Percentiles rank a stretch among this genome's conserved stretches.
These are phyloP conservation scores for Drosophila nebulosa DNA, from an alignment of 1,140 invertebrate species.

Conservation along the genomic window DNA sequence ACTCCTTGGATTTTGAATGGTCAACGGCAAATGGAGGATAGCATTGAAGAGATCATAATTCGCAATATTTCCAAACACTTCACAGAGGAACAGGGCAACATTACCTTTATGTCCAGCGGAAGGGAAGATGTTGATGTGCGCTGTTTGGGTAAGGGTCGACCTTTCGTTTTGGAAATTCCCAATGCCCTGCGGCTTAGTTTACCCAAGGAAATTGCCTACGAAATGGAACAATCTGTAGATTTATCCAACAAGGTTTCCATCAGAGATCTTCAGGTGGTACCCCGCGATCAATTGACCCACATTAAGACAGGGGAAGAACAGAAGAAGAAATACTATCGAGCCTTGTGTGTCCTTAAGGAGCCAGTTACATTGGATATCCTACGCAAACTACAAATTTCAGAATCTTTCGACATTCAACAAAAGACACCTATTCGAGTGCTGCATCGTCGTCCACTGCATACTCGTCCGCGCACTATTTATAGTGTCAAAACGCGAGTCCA, in stretches of 20 bases:
- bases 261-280: constrained; percentile 85
- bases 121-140: constrained; percentile 96
- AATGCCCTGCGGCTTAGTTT: constrained; percentile 85
- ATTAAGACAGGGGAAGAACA: constrained; percentile 93
- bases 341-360: constrained; percentile 85
- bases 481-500: constrained; percentile 82
- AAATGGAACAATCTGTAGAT: constrained; percentile 85
- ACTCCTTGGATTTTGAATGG: constrained; percentile 96
- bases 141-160: constrained; percentile 91
- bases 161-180: constrained; percentile 91
- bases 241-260: constrained; percentile 84
- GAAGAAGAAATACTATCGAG: constrained; percentile 92
- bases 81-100: constrained; percentile 50
- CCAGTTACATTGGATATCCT: constrained; percentile 82
- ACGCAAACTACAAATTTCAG: constrained; percentile 82
- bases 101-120: constrained; percentile 93
- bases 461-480: constrained; percentile 85
- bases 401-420: constrained; percentile 84
- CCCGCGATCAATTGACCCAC: constrained; percentile 85
- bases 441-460: constrained; percentile 88
- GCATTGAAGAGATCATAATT: constrained; percentile 95
- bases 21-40: constrained; percentile 89
- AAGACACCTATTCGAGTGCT: constrained; percentile 92
- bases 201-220: constrained; percentile 49
- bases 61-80: constrained; percentile 83